Conservation (phyloP, 2,797 vertebrate species). For the Alfaro cultratus region DNA sequence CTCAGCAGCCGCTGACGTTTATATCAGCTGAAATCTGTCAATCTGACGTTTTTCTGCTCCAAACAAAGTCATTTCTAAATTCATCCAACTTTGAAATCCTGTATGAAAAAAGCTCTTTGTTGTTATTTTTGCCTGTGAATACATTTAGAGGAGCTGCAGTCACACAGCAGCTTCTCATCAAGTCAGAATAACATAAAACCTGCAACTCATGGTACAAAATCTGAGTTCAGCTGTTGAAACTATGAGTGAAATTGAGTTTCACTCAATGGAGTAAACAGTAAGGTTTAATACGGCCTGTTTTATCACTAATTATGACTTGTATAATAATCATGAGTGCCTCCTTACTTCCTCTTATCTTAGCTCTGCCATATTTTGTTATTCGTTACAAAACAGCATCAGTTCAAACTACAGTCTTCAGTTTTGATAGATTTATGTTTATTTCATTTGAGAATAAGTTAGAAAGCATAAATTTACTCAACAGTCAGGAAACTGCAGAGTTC, state of each 20-base stretch:
- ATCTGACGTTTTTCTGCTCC: conserved; percentile 14
- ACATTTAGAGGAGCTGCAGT: background rate
- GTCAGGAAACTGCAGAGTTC: no score
- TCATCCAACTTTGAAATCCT: conserved; percentile 9
- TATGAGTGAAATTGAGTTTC: background rate
- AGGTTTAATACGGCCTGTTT: no score
- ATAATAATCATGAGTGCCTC: no score
- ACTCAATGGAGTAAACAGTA: background rate
- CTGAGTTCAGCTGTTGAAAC: background rate
- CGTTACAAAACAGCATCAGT: no score
- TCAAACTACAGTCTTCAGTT: no score
- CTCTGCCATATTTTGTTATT: no score
- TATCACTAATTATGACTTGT: no score
- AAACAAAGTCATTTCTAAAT: conserved; percentile 16
- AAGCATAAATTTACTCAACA: no score
- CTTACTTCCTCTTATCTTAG: no score
- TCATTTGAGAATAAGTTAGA: no score
- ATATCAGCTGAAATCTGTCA: conserved; percentile 44
- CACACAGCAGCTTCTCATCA: background rate
- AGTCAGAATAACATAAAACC: background rate
- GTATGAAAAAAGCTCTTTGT: background rate
- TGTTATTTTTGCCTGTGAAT: background rate
- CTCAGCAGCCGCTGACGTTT: conserved; percentile 27
- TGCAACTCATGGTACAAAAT: background rate
- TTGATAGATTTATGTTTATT: no score